Base-by-base conservation (phyloP, 92 coral and sea anemone genomes). In the Epizoanthus stellaris region DNA sequence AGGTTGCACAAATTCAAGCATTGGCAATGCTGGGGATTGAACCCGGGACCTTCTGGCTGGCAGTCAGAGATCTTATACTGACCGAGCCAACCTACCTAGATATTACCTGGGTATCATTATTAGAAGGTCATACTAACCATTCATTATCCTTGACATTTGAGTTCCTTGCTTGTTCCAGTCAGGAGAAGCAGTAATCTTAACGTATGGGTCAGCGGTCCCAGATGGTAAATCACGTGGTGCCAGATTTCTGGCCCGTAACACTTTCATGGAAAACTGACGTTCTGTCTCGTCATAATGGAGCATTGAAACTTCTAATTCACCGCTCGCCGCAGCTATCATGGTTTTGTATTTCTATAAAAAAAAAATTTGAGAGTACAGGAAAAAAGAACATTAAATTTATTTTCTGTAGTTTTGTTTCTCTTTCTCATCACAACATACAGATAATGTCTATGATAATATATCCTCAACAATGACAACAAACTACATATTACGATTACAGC, bases 281-380 rank as follows among this genome's bases (percentile, higher is more conserved):
- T 76, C 88, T 59, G 19, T 86, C 23, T 39, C 80, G 21, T 90
- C 95, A 69, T 87, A 94, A 65, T 86, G 89, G 30, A 92, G 90
- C 98, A 94, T 94, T 67, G 98, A 85, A 17, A 94, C 86, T 87
- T 90, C 82, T 47, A 94, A 63, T 43, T 94, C 93, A 11, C 98
- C 98, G 11, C 85, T 84, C 38, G 88, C 90, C 21, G 92, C 59
- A 23, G 82, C 64, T 34, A 92, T 81, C 88, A 91, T 81, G 58
- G 73, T 76, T 76, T 82, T 87, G 88, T 88, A 91, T 91, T 81
- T 49, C 97, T 93, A 56, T 14, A 3, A 23, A 30, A 36, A 3
- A 39, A 9, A 52, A 11, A 17, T n/a, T 7, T 36, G 14, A 63
- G 5, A 84, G 16, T 6, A 38, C 45, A 17, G 20, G 6, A 14